Conservation (phyloP, 2,888 invertebrate species). For the Harpalus rufipes region DNA sequence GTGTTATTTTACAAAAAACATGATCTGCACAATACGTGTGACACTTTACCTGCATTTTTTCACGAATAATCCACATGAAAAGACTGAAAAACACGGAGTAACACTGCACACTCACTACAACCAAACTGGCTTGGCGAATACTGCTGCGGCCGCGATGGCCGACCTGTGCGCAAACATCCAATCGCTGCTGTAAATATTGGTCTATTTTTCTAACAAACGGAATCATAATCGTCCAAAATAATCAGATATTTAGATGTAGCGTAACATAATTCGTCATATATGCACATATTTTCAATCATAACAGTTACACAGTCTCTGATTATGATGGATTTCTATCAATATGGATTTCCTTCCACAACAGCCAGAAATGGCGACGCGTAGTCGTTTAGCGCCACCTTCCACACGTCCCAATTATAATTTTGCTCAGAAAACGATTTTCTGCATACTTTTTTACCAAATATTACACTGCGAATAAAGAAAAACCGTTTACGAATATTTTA, state of each 20-base stretch:
- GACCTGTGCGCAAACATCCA: conserved; percentile 70
- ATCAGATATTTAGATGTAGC: conserved; percentile 61
- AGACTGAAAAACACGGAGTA: conserved; percentile 78
- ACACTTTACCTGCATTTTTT: conserved; percentile 77
- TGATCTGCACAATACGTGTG: conserved; percentile 68
- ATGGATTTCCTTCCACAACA: conserved; percentile 68
- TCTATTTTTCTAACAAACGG: conserved; percentile 63
- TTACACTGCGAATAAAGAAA: conserved; percentile 29
- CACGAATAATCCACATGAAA: conserved; percentile 77
- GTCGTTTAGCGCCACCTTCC: conserved; percentile 64
- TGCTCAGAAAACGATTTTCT: conserved; percentile 47
- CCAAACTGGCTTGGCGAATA: conserved; percentile 74
- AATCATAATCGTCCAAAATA: conserved; percentile 67
- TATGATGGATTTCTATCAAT: conserved; percentile 69
- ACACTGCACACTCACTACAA: conserved; percentile 76
- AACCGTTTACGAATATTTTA: conserved; percentile 45
- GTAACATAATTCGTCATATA: conserved; percentile 64
- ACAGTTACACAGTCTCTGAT: conserved; percentile 65
- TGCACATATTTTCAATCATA: conserved; percentile 63
- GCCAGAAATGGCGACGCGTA: conserved; percentile 64
- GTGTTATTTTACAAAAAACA: conserved; percentile 68
- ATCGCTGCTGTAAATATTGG: conserved; percentile 64
- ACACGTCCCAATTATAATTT: conserved; percentile 55
- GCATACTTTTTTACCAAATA: conserved; percentile 31
- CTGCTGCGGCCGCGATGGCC: conserved; percentile 75